phyloP scores from a whole-genome alignment of 2,113 vertebrate species.

The Xyliphius kryptos region DNA sequence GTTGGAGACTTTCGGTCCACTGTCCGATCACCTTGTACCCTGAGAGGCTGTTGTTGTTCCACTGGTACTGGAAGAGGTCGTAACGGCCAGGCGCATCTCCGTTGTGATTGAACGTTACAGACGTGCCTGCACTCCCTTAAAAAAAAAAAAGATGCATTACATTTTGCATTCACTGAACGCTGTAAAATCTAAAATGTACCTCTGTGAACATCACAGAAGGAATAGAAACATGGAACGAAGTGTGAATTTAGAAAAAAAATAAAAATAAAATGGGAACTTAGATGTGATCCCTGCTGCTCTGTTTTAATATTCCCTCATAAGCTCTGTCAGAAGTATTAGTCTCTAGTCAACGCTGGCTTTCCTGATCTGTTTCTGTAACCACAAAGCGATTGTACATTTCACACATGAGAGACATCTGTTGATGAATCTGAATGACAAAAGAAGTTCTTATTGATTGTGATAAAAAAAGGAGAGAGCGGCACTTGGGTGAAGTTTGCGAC shows the following conservation, averaged over 20 bases:
- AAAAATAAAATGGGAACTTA: background rate
- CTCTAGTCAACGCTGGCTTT: background rate
- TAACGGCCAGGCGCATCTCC: slow-evolving; percentile 90
- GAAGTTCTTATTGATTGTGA: slow-evolving; percentile 5
- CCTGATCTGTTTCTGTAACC: slow-evolving; percentile 17
- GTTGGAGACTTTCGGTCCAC: slow-evolving; percentile 88
- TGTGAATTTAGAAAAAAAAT: background rate
- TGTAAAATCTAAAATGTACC: no score
- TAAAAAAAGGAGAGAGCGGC: slow-evolving; percentile 6
- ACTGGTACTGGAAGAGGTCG: slow-evolving; percentile 91
- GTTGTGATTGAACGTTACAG: slow-evolving; percentile 90
- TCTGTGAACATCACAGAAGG: no score
- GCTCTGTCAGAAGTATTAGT: background rate
- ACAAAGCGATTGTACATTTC: slow-evolving; percentile 1
- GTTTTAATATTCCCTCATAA: slow-evolving; percentile 1
- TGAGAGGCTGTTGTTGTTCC: slow-evolving; percentile 68
- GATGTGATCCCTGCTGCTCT: background rate
- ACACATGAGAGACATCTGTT: slow-evolving; percentile 6
- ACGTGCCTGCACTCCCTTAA: slow-evolving; percentile 85
- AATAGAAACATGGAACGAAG: background rate
- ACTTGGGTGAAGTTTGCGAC: slow-evolving; percentile 41
- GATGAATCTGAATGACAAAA: background rate
- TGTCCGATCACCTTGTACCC: slow-evolving; percentile 83
- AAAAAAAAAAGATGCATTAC: background rate
- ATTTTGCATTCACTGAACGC: no score